phyloP scores from a whole-genome alignment of 2,797 vertebrate genomes.

The Pangasius sanitwongsei region DNA sequence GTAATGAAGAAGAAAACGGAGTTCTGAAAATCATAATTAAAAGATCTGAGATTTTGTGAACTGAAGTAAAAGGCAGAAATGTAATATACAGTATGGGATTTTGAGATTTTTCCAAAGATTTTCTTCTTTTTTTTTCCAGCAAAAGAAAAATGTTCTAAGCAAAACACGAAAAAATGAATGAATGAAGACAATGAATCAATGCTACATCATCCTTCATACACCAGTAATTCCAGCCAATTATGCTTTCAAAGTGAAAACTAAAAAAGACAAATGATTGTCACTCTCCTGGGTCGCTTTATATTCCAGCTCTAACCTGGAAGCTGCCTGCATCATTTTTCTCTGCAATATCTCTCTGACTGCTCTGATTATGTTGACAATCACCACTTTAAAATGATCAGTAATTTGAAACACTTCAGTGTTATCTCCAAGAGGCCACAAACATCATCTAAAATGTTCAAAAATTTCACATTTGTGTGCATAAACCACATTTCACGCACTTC shows the following conservation, averaged over 20 bases:
- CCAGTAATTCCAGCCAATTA: background rate
- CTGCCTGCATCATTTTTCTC: background rate
- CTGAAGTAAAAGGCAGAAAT: background rate
- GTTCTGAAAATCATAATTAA: background rate
- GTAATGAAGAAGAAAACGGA: constrained; percentile 2
- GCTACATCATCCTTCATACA: background rate
- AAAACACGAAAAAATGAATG: background rate
- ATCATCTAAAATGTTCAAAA: background rate
- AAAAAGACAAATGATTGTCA: background rate
- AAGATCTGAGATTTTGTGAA: background rate
- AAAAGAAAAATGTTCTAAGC: background rate
- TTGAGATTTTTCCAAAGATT: background rate
- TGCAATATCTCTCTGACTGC: background rate
- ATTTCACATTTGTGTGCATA: background rate
- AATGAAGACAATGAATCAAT: background rate
- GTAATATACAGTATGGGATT: background rate
- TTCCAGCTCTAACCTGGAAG: background rate
- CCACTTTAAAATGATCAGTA: no score
- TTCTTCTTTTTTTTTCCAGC: background rate
- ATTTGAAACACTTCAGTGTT: background rate
- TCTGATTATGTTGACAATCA: background rate
- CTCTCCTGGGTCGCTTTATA: background rate
- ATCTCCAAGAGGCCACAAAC: background rate
- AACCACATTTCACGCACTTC: background rate
- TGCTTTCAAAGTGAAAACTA: background rate